A percentile compares a stretch with the other conserved stretches of the same genome.
These are phyloP conservation scores for Heliconius erato DNA, from an alignment of 2,888 invertebrate species.

Conservation along the genomic window DNA sequence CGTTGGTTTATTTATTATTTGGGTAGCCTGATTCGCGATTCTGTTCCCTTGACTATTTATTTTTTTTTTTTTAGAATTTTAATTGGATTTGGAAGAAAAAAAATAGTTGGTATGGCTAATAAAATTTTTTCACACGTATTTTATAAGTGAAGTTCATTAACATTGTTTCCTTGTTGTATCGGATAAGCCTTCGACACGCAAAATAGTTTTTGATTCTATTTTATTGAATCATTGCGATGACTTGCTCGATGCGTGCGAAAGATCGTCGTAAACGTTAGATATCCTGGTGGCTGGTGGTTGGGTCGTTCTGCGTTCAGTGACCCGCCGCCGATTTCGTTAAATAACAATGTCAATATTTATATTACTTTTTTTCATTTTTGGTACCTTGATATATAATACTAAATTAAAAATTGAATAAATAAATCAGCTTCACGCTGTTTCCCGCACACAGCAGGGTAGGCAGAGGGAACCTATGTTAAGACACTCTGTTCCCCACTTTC, in stretches of 20 bases:
- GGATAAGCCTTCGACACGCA: slow-evolving; percentile 27
- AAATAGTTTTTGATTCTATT: slow-evolving; percentile 37
- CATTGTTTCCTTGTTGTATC: slow-evolving; percentile 26
- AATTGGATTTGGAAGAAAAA: background rate
- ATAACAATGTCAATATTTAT: slow-evolving; percentile 49
- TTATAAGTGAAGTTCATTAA: background rate
- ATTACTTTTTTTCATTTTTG: slow-evolving; percentile 17
- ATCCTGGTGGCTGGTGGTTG: slow-evolving; percentile 70
- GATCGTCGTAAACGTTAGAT: slow-evolving; percentile 63
- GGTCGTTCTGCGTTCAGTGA: slow-evolving; percentile 64
- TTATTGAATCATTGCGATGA: slow-evolving; percentile 63
- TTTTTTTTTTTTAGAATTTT: background rate
- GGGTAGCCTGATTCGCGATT: too few species aligned
- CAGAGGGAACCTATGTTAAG: too few species aligned
- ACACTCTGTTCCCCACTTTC: too few species aligned
- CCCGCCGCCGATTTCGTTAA: slow-evolving; percentile 59
- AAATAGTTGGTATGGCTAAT: background rate
- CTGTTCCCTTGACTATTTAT: too few species aligned
- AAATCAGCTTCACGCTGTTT: too few species aligned
- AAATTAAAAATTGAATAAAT: background rate
- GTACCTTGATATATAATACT: slow-evolving; percentile 34
- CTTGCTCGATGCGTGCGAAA: slow-evolving; percentile 69
- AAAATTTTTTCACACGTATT: slow-evolving; percentile 16
- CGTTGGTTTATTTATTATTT: background rate
- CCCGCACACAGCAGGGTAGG: too few species aligned